Evolutionary conservation across 2,113 vertebrate species (phyloP), one percentile per base, ranked within the genome.

Genomic region (Geothlypis trichas): DNA sequence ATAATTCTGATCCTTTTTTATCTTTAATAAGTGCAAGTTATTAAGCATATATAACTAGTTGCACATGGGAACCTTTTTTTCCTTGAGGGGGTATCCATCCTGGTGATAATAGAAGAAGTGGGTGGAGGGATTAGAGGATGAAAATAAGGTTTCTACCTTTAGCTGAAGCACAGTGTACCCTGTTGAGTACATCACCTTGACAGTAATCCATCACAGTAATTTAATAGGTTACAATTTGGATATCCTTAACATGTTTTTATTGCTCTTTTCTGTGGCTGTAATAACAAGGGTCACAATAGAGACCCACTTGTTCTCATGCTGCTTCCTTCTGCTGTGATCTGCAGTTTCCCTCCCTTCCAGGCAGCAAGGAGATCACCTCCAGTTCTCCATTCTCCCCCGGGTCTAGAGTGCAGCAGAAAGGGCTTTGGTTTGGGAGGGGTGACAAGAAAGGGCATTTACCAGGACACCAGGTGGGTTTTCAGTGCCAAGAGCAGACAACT

Each of bases 1-100:
- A 35, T 96, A 97, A 95, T 97, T 96, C 93, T 84, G 91, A 85
- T 94, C 89, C 94, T 79, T 96, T 97, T 97, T 96, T 97, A 95
- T 94, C 94, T 95, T 95, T 95, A 94, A 91, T 95, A 95, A 87
- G 77, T 95, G 87, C 76, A 73, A 82, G 58, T 95, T 95, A 95
- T 96, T 96, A 95, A 84, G 91, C 87, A 95, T 91, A 87, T 91
- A 44, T 95, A 94, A 95, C 94, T 95, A 95, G 91, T 91, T 97
- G 93, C 95, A 89, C 71, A 69, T 33, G 52, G 84, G 81, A 96
- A 76, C 74, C 84, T 33, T 57, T 93, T 71, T 69, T 96, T 94
- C 49, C 49, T 95, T 69, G 84, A 73, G 89, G 81, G 68, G 3
- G 69, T 95, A 84, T 97, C 93, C 94, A 66, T 94, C 87, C 81